These are phyloP conservation scores for Lacanobia oleracea DNA, from an alignment of 2,888 invertebrate species.

Conservation along the genomic window DNA sequence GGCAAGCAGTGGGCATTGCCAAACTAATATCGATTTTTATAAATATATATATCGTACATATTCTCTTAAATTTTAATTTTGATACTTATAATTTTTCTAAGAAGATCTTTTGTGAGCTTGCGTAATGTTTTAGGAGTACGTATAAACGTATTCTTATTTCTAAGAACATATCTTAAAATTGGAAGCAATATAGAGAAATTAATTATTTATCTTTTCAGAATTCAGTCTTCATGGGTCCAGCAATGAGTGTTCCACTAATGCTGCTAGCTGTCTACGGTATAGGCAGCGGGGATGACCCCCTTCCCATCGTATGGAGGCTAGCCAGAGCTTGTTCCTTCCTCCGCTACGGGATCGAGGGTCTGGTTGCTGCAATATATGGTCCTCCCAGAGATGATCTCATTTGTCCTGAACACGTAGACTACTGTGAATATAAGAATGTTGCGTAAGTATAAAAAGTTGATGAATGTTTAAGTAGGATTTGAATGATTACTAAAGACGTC, in stretches of 20 bases:
- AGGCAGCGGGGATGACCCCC: slow-evolving; percentile 93
- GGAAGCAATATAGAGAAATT: neutral
- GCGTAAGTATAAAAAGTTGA: slow-evolving; percentile 77
- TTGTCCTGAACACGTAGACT: slow-evolving; percentile 93
- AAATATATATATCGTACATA: too few species aligned
- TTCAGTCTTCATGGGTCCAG: slow-evolving; percentile 97
- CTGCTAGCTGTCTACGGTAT: slow-evolving; percentile 96
- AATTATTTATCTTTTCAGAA: slow-evolving; percentile 90
- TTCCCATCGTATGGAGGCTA: slow-evolving; percentile 94
- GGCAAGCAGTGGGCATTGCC: too few species aligned
- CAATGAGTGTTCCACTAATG: slow-evolving; percentile 96
- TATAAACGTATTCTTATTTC: neutral
- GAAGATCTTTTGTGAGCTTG: neutral
- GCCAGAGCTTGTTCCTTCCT: slow-evolving; percentile 96
- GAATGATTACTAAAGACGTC: neutral
- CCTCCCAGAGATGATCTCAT: slow-evolving; percentile 93
- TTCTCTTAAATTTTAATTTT: too few species aligned
- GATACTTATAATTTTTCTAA: neutral
- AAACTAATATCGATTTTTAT: too few species aligned
- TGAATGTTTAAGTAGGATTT: neutral
- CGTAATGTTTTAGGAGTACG: too few species aligned
- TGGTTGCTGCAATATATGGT: slow-evolving; percentile 95
- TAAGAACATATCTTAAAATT: neutral
- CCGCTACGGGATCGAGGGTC: slow-evolving; percentile 95
- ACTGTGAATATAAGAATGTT: slow-evolving; percentile 94